Percentiles rank a stretch among this genome's conserved stretches.
Conservation (phyloP, 2,797 vertebrate species). For the Oreonectes daqikongensis region DNA sequence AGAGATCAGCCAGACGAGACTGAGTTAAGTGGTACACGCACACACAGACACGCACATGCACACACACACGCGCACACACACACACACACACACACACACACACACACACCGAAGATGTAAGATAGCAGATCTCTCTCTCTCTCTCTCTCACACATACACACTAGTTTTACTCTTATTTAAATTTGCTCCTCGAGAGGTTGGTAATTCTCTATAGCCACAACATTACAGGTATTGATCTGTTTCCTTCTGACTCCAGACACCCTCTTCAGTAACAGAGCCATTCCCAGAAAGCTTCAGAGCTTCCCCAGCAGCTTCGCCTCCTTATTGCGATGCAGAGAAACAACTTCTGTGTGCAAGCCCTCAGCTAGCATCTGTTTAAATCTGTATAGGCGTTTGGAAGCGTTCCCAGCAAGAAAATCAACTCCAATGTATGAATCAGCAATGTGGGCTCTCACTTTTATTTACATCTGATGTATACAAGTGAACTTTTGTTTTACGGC, state of each 20-base stretch:
- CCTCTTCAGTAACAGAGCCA: slow-evolving; percentile 31
- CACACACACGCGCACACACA: slow-evolving; percentile 29
- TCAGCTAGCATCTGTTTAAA: slow-evolving; percentile 28
- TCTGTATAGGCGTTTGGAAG: slow-evolving; percentile 23
- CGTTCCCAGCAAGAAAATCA: slow-evolving; percentile 16
- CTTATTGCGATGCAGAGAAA: slow-evolving; percentile 30
- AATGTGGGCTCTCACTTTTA: slow-evolving; percentile 21
- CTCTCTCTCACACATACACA: slow-evolving; percentile 7
- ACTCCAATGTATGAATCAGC: slow-evolving; percentile 29
- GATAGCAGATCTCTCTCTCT: slow-evolving; percentile 18
- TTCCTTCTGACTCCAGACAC: slow-evolving; percentile 36
- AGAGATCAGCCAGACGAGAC: slow-evolving; percentile 38
- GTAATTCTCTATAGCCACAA: slow-evolving; percentile 36
- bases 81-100: slow-evolving; percentile 18
- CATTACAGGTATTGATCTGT: slow-evolving; percentile 44
- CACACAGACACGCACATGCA: slow-evolving; percentile 15
- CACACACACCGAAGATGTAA: slow-evolving; percentile 13
- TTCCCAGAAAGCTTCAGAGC: slow-evolving; percentile 4
- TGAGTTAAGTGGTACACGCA: slow-evolving; percentile 39
- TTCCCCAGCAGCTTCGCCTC: slow-evolving; percentile 6
- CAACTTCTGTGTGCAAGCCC: slow-evolving; percentile 1
- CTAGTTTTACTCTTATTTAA: slow-evolving; percentile 46
- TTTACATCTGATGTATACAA: slow-evolving; percentile 33
- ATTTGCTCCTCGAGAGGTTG: slow-evolving; percentile 35
- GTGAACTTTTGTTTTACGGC: slow-evolving; percentile 33